phyloP scores from a whole-genome alignment of 2,888 invertebrate species.

The Meghimatium bilineatum region DNA sequence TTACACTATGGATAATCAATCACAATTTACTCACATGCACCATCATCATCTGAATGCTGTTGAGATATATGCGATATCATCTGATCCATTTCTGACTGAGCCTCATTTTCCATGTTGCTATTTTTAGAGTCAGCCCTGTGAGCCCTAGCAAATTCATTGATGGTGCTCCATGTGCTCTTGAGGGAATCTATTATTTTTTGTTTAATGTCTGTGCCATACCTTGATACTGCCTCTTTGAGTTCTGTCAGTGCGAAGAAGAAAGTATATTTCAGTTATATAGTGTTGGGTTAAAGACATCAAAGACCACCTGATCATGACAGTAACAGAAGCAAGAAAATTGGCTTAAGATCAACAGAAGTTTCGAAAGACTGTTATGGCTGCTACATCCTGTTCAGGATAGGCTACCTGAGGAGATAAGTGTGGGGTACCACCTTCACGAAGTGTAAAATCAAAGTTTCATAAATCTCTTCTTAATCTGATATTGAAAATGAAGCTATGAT shows the following conservation, averaged over 20 bases:
- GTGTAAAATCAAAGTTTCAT: too few species aligned
- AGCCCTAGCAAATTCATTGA: conserved; percentile 83
- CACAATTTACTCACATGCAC: conserved; percentile 63
- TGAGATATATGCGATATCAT: conserved; percentile 63
- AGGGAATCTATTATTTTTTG: conserved; percentile 89
- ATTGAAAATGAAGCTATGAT: too few species aligned
- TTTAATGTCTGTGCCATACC: conserved; percentile 94
- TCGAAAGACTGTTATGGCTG: too few species aligned
- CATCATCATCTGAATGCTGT: conserved; percentile 62
- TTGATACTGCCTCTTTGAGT: conserved; percentile 92
- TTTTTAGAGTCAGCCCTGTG: conserved; percentile 63
- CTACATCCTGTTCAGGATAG: too few species aligned
- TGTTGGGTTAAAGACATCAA: not conserved
- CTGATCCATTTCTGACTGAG: conserved; percentile 41
- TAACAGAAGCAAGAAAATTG: too few species aligned
- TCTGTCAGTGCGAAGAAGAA: conserved; percentile 80
- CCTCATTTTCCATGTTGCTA: conserved; percentile 37
- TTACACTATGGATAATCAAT: not conserved
- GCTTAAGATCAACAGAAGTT: too few species aligned
- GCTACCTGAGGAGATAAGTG: too few species aligned
- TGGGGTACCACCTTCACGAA: too few species aligned
- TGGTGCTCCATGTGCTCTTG: conserved; percentile 87
- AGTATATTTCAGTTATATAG: too few species aligned
- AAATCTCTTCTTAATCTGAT: too few species aligned
- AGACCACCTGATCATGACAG: too few species aligned